Percentiles rank a stretch among this genome's conserved stretches.
Conservation (phyloP, 2,888 invertebrate genomes). For the Chrysina gloriosa region DNA sequence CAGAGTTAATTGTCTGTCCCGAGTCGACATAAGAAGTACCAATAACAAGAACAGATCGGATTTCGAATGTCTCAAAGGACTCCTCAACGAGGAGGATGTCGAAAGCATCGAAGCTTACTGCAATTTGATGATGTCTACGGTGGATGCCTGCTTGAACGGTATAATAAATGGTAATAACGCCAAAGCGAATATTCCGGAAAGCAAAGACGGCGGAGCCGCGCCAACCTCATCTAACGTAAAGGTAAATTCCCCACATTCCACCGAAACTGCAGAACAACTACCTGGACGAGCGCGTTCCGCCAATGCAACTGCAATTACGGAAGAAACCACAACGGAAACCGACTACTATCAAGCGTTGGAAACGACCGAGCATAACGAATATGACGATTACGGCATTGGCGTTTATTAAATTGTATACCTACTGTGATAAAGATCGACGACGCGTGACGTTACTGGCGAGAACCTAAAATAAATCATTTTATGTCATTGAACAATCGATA, state of each 20-base stretch:
- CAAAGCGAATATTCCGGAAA: neutral
- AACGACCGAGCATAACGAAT: neutral
- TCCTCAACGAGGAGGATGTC: neutral
- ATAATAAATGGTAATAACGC: neutral
- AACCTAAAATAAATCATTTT: neutral
- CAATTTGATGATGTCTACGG: neutral
- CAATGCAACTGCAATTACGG: neutral
- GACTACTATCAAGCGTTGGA: constrained; percentile 12
- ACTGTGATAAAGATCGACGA: no score
- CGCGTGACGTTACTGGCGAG: neutral
- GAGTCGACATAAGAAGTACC: neutral
- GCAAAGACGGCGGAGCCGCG: neutral
- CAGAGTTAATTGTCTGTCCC: neutral
- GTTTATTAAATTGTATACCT: neutral
- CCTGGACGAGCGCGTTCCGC: neutral
- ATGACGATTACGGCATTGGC: neutral
- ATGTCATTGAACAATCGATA: neutral
- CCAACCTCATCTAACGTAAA: neutral
- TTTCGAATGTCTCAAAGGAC: neutral
- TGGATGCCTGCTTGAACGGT: neutral
- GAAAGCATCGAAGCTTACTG: neutral
- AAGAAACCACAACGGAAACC: constrained; percentile 4
- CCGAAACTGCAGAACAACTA: neutral
- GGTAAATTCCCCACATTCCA: neutral
- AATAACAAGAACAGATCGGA: neutral